A percentile compares a stretch with the other conserved stretches of the same genome.
phyloP scores from a whole-genome alignment of 2,888 invertebrate species.

The Polymixis lichenea region DNA sequence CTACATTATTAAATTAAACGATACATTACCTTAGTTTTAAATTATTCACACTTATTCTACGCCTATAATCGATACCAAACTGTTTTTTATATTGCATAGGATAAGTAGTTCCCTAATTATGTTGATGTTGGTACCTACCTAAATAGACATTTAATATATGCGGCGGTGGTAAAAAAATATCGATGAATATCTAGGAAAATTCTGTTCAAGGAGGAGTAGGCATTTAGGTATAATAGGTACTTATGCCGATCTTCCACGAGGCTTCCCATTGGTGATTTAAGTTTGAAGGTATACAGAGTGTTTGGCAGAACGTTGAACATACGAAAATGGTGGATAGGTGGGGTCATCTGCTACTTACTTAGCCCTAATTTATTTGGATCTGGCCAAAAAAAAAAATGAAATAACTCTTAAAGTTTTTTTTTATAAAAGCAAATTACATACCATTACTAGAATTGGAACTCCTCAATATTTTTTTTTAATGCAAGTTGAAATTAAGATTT shows the following conservation, averaged over 20 bases:
- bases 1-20: slow-evolving; percentile 41
- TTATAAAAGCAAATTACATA: too few relatives aligned
- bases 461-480: too few relatives aligned
- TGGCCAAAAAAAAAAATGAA: too few relatives aligned
- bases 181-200: slow-evolving; percentile 29
- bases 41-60: slow-evolving; percentile 64
- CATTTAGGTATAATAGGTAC: neutral
- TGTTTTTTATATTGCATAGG: slow-evolving; percentile 46
- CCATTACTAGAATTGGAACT: too few relatives aligned
- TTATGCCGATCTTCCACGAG: neutral
- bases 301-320: too few relatives aligned
- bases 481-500: too few relatives aligned
- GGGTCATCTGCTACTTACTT: too few relatives aligned
- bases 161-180: slow-evolving; percentile 56
- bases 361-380: too few relatives aligned
- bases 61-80: slow-evolving; percentile 42
- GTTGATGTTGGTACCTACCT: neutral
- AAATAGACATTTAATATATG: slow-evolving; percentile 38
- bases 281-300: too few relatives aligned
- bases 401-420: too few relatives aligned
- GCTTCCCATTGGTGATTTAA: neutral
- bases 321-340: too few relatives aligned
- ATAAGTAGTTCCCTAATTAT: slow-evolving; percentile 16
- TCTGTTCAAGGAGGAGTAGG: slow-evolving; percentile 1
- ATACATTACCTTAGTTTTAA: slow-evolving; percentile 55